These are phyloP conservation scores for Tromatobia lineatoria DNA, from an alignment of 2,888 invertebrate genomes.

Conservation along the genomic window DNA sequence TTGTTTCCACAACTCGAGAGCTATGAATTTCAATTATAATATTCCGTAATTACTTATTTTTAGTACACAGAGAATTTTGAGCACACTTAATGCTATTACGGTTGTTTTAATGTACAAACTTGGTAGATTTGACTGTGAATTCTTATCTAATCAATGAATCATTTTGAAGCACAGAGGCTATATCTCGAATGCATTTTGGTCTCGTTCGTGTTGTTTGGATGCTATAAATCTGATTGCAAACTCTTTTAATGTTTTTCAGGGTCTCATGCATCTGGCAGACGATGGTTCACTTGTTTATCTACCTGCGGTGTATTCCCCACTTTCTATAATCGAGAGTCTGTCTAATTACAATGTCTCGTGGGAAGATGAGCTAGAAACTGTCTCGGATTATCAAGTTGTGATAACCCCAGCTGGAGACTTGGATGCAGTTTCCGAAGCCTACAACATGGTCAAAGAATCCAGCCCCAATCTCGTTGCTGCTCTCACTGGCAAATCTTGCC, in stretches of 20 bases:
- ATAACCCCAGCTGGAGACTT: slow-evolving; percentile 73
- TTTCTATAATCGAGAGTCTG: slow-evolving; percentile 87
- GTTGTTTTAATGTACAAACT: too few species aligned
- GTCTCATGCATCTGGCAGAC: slow-evolving; percentile 83
- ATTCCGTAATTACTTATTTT: too few species aligned
- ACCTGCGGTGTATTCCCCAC: slow-evolving; percentile 88
- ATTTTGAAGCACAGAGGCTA: background rate
- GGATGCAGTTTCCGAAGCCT: slow-evolving; percentile 74
- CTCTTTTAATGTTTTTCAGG: slow-evolving; percentile 79
- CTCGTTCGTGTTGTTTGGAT: background rate
- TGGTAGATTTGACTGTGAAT: too few species aligned
- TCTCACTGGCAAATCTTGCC: slow-evolving; percentile 80
- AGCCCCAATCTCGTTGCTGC: slow-evolving; percentile 76
- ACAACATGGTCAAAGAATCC: slow-evolving; percentile 81
- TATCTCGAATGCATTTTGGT: background rate
- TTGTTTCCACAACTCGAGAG: too few species aligned
- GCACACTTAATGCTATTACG: background rate
- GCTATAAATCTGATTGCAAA: slow-evolving; percentile 55
- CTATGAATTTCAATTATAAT: too few species aligned
- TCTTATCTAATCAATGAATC: too few species aligned
- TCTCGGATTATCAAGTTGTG: slow-evolving; percentile 75
- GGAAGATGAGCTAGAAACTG: slow-evolving; percentile 84
- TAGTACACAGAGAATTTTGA: background rate
- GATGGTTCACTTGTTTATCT: slow-evolving; percentile 86
- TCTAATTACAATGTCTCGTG: slow-evolving; percentile 85